Base-by-base conservation (phyloP, 2,113 vertebrate genomes). In the Microcebus lehilahytsara region DNA sequence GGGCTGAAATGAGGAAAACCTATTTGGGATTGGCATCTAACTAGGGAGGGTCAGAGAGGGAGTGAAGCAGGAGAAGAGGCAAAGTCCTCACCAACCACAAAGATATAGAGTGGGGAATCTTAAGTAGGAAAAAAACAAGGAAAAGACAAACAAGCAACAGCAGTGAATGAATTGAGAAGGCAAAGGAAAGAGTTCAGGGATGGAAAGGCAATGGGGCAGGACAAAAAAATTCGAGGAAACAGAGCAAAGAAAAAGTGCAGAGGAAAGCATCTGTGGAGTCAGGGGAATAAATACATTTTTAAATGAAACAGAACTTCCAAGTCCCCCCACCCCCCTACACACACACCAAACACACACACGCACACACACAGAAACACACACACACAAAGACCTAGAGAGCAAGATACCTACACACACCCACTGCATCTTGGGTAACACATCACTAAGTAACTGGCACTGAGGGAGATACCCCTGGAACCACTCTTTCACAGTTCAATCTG, bases 361-460 rank as follows among this genome's bases (percentile, higher is more conserved):
- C 56, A 25, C 53, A 37, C 56, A 34, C 60, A 81, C 7, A 46
- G 42, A 46, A 66, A 62, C 69, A 79, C 53, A 53, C 19, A 86
- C 11, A 64, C 53, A 74, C 62, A 89, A 1, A 93, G 22, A 77
- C 80, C 91, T 87, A 96, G 69, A 96, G 62, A 96, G 88, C 67
- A 89, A 84, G 75, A 90, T 80, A 84, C 46, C 79, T 93, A 69
- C 37, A 95, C 27, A 92, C 25, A 58, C 78, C 91, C 37, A 66
- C 67, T 49, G 71, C 46, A 88, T 85, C 95, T 37, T 87, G 75
- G 85, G 72, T 86, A 95, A 75, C 74, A 94, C n/a, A 83, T 53
- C 71, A 89, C 91, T 85, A 94, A 96, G 72, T 89, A 96, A 90
- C 95, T 97, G 97, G 96, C 95, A 96, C 95, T 94, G 94, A 94